Base-by-base conservation (phyloP, 1,140 invertebrate species). In the Dryas iulia region DNA sequence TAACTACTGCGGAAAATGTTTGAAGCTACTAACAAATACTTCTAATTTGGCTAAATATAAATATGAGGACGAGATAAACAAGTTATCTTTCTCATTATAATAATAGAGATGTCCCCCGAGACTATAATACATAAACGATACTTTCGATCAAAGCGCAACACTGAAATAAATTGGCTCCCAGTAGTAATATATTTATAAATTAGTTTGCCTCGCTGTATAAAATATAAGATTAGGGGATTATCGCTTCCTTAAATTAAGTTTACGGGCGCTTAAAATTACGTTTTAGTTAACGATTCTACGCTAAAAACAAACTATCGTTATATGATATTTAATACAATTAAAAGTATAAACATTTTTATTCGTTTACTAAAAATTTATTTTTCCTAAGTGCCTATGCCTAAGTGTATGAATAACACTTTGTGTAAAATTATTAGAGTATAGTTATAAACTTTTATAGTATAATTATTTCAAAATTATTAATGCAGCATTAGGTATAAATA, bases 151-250 rank as follows among this genome's bases (percentile, higher is more conserved):
- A 47, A 76, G 76, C 53, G 31, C 21, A 61, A 67, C 26, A 61
- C 66, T 56, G 47, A 65, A 78, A 84, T 81, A 78, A 75, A 83
- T 84, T 80, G 77, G 59, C 73, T 78, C 73, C 61, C 70, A 66
- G 72, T 71, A 31, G 58, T 66, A 74, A 74, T 75, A 73, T 61
- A 39, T 66, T 67, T 69, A 74, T 72, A 76, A 73, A 68, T 72
- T 64, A 67, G 25, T 31, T 56, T 67, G n/a, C 47, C 12, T 28
- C 18, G n/a, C 52, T 35, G 24, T 52, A 62, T 25, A 54, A 31
- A 12, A 30, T 53, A 54, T 63, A 21, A 53, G 0, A 54, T 14
- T 21, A 47, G 14, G 5, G 7, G 18, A 47, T 21, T 47, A 47
- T 39, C 35, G 12, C n/a, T 39, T 14, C n/a, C 35, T 39, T 2